Evolutionary conservation across 2,797 vertebrate species (phyloP), one percentile per base, ranked within the genome.

Genomic region (Pantherophis alleghaniensis): DNA sequence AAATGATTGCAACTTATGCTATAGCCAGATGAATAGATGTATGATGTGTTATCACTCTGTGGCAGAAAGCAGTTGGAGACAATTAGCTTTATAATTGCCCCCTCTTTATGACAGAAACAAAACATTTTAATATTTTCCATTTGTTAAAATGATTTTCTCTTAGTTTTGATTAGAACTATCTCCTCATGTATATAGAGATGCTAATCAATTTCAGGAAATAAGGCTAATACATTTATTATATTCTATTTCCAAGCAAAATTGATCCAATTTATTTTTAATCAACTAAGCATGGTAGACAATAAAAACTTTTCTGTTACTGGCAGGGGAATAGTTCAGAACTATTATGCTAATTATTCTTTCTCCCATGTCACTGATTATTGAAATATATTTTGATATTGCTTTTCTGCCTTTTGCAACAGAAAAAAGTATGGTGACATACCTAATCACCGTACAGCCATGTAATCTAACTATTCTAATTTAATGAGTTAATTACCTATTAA

Each of bases 11-110:
- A 94, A 93, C 92, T 94, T 95, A 94, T 92, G 61, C 93, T 94
- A 61, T 93, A 96, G 92, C 66, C 94, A 96, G 94, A 95, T 95
- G 94, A 96, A 93, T 66, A 96, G 94, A 94, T 94, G 95, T 97
- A 90, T 93, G 93, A 96, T 92, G 79, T 91, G 86, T 95, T 94
- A 95, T 94, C 95, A 92, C 92, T 95, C 94, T 0, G 1, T 93
- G 92, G 89, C 7, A 13, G 92, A 95, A 96, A 61, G 87, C 87
- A 94, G 94, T 95, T 95, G 86, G 89, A 89, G 95, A 95, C 93
- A 92, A 95, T 94, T 90, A 93, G 37, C 60, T 89, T 92, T 93
- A 94, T 94, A 93, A 91, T 66, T 94, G n/a, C 1, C 1, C 88
- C 83, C 2, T 94, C 94, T 95, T 96, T 96, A 96, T 0, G 0